phyloP scores from a whole-genome alignment of 2,113 vertebrate species.

The Callocephalon fimbriatum region DNA sequence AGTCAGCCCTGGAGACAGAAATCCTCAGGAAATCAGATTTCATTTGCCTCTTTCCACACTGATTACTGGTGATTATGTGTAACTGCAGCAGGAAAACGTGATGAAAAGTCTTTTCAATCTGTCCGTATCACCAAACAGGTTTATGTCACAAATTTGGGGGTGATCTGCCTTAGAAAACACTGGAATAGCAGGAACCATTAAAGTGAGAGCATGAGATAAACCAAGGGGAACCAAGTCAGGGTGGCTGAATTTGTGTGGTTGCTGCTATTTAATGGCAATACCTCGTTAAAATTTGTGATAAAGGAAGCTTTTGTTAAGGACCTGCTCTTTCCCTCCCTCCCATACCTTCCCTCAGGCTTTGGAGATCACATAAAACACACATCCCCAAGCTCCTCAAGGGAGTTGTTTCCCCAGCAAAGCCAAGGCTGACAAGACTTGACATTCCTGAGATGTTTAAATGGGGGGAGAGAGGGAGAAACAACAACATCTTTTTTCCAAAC shows the following conservation, averaged over 20 bases:
- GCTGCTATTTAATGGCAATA: conserved; percentile 3
- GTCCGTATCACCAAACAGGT: neutral
- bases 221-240: neutral
- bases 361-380: conserved; percentile 32
- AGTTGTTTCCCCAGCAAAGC: neutral
- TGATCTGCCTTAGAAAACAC: neutral
- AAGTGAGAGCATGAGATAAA: neutral
- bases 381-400: conserved; percentile 10
- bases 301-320: conserved; percentile 58
- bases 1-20: neutral
- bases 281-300: conserved; percentile 15
- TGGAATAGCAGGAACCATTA: neutral
- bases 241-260: neutral
- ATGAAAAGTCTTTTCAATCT: neutral
- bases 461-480: neutral
- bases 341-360: neutral
- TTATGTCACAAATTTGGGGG: neutral
- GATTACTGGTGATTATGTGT: neutral
- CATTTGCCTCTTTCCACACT: neutral
- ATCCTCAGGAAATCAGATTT: neutral
- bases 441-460: conserved; percentile 58
- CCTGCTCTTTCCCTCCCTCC: neutral
- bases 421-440: conserved; percentile 62
- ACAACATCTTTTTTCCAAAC: conserved; percentile 45
- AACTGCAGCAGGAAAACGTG: neutral